These are phyloP conservation scores for Hycleus phaleratus DNA, from an alignment of 1,140 invertebrate species.

Conservation along the genomic window DNA sequence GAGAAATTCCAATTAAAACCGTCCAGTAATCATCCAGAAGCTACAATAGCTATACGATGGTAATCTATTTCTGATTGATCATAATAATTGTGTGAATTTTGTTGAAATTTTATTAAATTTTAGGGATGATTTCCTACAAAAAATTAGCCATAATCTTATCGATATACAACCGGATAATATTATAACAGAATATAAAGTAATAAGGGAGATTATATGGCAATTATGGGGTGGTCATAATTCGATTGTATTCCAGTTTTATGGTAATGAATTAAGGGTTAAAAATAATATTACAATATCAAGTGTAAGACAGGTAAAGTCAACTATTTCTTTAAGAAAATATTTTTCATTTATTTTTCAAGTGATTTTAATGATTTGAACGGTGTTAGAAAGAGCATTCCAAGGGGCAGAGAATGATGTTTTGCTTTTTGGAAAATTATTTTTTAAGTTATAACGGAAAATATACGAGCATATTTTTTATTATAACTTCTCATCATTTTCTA, in stretches of 20 bases:
- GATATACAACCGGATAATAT: slow-evolving; percentile 22
- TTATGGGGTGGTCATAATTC: slow-evolving; percentile 29
- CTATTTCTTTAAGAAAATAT: background rate
- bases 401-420: too few species aligned
- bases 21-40: slow-evolving; percentile 25
- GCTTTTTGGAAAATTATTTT: too few species aligned
- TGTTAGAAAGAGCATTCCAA: too few species aligned
- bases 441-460: too few species aligned
- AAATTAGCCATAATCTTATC: slow-evolving; percentile 22
- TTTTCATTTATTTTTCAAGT: too few species aligned
- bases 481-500: too few species aligned
- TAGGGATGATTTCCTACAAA: slow-evolving; percentile 1
- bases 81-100: too few species aligned
- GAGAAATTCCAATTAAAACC: slow-evolving; percentile 20
- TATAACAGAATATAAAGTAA: slow-evolving; percentile 36
- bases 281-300: slow-evolving; percentile 34
- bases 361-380: too few species aligned
- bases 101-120: too few species aligned
- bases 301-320: slow-evolving; percentile 28
- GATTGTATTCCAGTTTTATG: slow-evolving; percentile 26
- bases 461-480: too few species aligned
- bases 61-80: background rate
- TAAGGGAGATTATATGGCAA: slow-evolving; percentile 38
- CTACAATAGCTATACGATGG: slow-evolving; percentile 33
- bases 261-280: slow-evolving; percentile 26